Percentiles rank a stretch among this genome's conserved stretches.
phyloP scores from a whole-genome alignment of 2,888 invertebrate species.

The Andrena hattorfiana region DNA sequence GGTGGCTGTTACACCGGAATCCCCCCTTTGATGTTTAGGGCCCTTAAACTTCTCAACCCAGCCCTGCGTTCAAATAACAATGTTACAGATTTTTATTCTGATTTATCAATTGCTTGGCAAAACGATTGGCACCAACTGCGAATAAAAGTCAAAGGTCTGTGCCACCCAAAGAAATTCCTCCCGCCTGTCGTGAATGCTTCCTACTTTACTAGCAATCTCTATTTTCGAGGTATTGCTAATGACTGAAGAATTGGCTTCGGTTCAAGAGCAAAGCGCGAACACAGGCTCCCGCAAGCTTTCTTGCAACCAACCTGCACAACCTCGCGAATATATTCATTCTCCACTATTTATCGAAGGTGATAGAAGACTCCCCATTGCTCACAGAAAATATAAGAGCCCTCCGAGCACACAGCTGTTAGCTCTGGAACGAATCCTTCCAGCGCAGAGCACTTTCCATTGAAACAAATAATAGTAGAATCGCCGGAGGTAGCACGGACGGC shows the following conservation, averaged over 20 bases:
- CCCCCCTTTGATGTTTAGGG: too few relatives aligned
- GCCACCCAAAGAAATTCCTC: not conserved
- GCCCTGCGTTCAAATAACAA: too few relatives aligned
- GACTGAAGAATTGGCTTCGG: slow-evolving; percentile 23
- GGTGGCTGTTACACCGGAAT: too few relatives aligned
- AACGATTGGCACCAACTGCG: not conserved
- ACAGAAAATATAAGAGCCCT: not conserved
- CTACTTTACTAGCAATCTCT: slow-evolving; percentile 3
- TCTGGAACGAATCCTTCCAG: not conserved
- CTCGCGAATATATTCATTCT: not conserved
- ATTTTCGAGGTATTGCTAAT: slow-evolving; percentile 25
- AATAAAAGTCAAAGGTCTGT: not conserved
- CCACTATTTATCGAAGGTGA: not conserved
- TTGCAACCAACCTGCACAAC: not conserved
- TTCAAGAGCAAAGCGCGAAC: slow-evolving; percentile 19
- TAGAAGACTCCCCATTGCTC: not conserved
- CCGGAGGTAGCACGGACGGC: slow-evolving; percentile 18
- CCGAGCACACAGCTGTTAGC: not conserved
- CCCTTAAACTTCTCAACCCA: too few relatives aligned
- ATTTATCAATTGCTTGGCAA: not conserved
- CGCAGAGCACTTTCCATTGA: not conserved
- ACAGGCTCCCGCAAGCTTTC: slow-evolving; percentile 1
- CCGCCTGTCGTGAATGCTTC: not conserved
- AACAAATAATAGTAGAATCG: not conserved
- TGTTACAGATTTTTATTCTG: not conserved